Conservation (phyloP, 2,888 invertebrate species). For the Sclerodermus sp. region DNA sequence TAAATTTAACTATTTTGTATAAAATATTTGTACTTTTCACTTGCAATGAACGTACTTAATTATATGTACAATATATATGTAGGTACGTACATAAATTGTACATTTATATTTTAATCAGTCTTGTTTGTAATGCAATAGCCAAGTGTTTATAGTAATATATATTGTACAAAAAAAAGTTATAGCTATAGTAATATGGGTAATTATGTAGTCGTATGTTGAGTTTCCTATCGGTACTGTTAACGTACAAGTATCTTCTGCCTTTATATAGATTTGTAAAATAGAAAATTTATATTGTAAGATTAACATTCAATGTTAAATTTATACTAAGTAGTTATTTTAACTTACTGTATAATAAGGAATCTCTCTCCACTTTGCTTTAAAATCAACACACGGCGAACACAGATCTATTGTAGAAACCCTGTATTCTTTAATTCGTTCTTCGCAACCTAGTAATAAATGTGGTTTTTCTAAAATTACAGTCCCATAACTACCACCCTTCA, state of each 20-base stretch:
- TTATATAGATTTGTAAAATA: constrained; percentile 9
- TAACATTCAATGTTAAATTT: neutral
- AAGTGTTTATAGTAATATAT: constrained; percentile 33
- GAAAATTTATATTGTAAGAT: neutral
- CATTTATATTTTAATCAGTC: constrained; percentile 4
- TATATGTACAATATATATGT: neutral
- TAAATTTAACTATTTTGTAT: too few relatives aligned
- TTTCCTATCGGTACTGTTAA: constrained; percentile 50
- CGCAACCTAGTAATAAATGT: constrained; percentile 44
- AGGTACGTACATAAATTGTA: neutral
- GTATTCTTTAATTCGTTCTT: constrained; percentile 36
- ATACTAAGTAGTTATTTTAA: neutral
- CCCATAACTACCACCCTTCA: constrained; percentile 24
- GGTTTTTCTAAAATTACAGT: constrained; percentile 36
- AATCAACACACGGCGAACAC: constrained; percentile 41
- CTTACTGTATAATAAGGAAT: constrained; percentile 28
- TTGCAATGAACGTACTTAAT: neutral
- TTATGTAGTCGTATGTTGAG: constrained; percentile 21
- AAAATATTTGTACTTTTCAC: too few relatives aligned
- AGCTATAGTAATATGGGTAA: constrained; percentile 38
- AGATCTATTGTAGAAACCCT: constrained; percentile 41
- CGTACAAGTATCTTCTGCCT: constrained; percentile 34
- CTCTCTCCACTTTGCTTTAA: constrained; percentile 44
- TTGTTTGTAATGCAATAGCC: constrained; percentile 16
- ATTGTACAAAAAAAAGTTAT: constrained; percentile 36